Conservation (phyloP, 2,113 vertebrate species). For the Meriones unguiculatus region DNA sequence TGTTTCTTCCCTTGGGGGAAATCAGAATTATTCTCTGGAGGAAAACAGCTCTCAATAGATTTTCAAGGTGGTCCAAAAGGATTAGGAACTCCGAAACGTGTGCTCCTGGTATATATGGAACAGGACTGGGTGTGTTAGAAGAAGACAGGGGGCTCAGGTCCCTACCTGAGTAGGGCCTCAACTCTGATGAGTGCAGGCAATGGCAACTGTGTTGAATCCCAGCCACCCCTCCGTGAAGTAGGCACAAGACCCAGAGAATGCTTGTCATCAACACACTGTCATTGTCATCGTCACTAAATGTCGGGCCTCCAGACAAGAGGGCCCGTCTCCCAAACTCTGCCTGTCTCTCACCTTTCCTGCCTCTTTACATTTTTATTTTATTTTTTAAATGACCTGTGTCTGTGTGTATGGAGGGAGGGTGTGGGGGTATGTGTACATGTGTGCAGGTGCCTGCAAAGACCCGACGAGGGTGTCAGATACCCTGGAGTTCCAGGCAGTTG, state of each 20-base stretch:
- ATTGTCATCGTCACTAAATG: not conserved
- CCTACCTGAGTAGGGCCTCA: not conserved
- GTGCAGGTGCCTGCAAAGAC: not conserved
- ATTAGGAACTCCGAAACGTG: not conserved
- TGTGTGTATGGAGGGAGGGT: not conserved
- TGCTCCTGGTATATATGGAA: rapidly evolving
- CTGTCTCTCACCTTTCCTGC: not conserved
- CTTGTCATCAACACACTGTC: rapidly evolving
- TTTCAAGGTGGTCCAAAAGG: not conserved
- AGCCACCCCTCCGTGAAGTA: not conserved
- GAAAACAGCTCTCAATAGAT: not conserved
- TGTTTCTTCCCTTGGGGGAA: not conserved
- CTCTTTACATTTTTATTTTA: not conserved
- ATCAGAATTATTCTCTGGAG: constrained; percentile 1
- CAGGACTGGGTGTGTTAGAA: not conserved
- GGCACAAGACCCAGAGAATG: not conserved
- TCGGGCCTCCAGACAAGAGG: not conserved
- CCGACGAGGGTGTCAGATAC: not conserved
- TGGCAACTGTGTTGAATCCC: not conserved
- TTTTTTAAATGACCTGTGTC: not conserved
- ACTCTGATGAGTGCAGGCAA: not conserved
- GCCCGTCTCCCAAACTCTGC: not conserved
- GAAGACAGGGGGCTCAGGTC: not conserved
- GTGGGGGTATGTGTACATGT: not conserved
- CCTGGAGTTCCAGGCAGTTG: not conserved